These are phyloP conservation scores for Sitobion miscanthi DNA, from an alignment of 1,140 invertebrate species.

Conservation along the genomic window DNA sequence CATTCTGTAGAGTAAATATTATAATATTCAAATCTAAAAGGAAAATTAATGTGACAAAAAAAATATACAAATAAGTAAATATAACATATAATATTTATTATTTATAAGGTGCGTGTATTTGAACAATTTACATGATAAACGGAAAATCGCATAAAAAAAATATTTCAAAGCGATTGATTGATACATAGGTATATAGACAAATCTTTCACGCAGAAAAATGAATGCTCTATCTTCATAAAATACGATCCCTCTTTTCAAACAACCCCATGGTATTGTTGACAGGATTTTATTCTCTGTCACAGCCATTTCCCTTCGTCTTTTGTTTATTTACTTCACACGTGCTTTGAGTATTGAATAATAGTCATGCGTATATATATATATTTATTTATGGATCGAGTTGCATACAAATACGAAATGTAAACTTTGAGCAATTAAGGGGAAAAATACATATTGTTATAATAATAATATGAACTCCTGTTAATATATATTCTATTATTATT, in stretches of 20 bases:
- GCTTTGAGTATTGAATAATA: not conserved
- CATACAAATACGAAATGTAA: not conserved
- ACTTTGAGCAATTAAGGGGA: not conserved
- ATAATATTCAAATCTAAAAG: not conserved
- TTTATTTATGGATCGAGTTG: not conserved
- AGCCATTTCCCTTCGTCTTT: not conserved
- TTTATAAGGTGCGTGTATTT: not conserved
- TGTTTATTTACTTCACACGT: slow-evolving; percentile 18
- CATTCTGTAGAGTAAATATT: not conserved
- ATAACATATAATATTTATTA: too few species aligned
- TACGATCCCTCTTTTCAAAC: not conserved
- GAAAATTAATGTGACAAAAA: not conserved
- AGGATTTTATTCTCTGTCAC: slow-evolving; percentile 17
- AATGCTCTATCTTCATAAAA: not conserved
- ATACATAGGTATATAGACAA: not conserved
- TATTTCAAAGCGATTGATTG: not conserved
- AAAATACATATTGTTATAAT: not conserved
- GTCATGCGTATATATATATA: not conserved
- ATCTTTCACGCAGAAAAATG: not conserved
- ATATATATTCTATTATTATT: not conserved
- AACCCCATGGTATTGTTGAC: not conserved
- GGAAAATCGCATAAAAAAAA: not conserved
- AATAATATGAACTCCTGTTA: not conserved
- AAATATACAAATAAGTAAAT: not conserved
- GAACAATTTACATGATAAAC: not conserved